Conservation (phyloP, 2,113 vertebrate genomes). For the Onychorhynchus coronatus region DNA sequence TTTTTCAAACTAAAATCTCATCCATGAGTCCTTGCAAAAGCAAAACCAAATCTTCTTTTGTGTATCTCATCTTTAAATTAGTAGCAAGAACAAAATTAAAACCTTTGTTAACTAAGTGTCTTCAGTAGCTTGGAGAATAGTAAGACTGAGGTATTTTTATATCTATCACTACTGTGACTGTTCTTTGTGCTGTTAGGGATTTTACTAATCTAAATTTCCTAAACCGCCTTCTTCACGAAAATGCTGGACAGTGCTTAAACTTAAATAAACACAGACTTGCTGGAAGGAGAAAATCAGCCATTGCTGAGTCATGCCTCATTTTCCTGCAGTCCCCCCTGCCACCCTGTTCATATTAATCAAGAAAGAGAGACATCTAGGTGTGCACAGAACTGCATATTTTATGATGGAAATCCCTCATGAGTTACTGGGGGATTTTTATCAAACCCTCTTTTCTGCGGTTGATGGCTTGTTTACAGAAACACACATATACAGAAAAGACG, state of each 20-base stretch:
- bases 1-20: neutral
- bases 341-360: neutral
- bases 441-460: neutral
- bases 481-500: neutral
- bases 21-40: neutral
- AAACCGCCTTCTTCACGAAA: neutral
- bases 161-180: neutral
- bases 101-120: neutral
- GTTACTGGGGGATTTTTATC: neutral
- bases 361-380: accelerated
- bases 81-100: neutral
- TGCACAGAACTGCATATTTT: neutral
- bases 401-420: neutral
- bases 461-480: neutral
- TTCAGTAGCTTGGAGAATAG: neutral
- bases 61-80: neutral
- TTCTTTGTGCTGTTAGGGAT: neutral
- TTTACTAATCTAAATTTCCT: neutral
- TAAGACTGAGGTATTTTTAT: neutral
- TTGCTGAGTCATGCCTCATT: neutral
- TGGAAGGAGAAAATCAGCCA: neutral
- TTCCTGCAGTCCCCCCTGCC: neutral
- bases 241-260: neutral
- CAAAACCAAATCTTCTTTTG: neutral
- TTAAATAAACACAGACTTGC: neutral